phyloP scores from a whole-genome alignment of 2,113 vertebrate species.

The Chloropsis cyanopogon region DNA sequence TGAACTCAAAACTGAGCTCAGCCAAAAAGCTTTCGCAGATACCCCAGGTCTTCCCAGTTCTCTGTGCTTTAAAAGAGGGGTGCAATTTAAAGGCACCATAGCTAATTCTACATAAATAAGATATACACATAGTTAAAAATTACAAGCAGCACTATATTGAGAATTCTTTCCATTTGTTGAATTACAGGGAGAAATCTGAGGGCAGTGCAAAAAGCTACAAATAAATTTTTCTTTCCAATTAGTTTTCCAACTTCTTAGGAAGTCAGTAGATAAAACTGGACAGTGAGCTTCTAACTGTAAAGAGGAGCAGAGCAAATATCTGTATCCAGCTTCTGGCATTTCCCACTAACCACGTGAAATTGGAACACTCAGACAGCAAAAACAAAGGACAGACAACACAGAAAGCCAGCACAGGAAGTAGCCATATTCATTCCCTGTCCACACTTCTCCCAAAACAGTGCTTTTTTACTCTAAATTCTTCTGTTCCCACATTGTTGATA shows the following conservation, averaged over 20 bases:
- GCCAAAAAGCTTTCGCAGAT: background rate
- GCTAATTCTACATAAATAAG: background rate
- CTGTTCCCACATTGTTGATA: rapidly evolving
- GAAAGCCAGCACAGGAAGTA: background rate
- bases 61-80: background rate
- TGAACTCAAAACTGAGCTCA: background rate
- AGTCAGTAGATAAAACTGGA: background rate
- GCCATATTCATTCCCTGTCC: background rate
- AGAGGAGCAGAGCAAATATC: background rate
- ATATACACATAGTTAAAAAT: background rate
- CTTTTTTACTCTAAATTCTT: background rate
- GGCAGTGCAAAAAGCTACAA: background rate
- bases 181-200: background rate
- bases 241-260: background rate
- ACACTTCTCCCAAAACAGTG: background rate
- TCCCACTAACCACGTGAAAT: rapidly evolving
- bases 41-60: background rate
- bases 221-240: background rate
- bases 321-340: background rate
- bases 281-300: background rate
- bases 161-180: background rate
- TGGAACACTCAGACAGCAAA: background rate
- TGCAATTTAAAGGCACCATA: background rate
- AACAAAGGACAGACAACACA: background rate
- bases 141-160: background rate